Evolutionary conservation across 2,797 vertebrate species (phyloP), one percentile per base, ranked within the genome.

Genomic region (Cuculus canorus): DNA sequence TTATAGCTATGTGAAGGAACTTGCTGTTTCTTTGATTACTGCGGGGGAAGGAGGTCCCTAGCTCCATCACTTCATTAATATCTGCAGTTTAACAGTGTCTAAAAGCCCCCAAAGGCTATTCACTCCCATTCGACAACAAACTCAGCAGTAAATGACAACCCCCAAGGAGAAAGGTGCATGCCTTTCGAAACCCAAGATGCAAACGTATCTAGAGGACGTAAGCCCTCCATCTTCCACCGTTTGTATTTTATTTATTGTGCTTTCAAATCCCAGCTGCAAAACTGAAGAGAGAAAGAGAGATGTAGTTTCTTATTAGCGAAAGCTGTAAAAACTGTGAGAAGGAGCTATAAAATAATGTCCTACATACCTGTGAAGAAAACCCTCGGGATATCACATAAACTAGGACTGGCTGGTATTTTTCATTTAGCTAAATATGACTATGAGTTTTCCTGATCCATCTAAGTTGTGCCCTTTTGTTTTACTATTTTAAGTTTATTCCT

Each of bases 11-110:
- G 90, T 96, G 98, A 98, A 98, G 97, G 97, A 98, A 98, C 97
- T 97, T 95, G 96, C 96, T 90, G 95, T 97, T 97, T 95, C 92
- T 95, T 88, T 95, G 97, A 96, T 83, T 95, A 73, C 52, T 53
- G 80, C 15, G 32, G 93, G 93, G 88, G 86, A 91, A 98, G 97
- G 97, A 97, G 97, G 97, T 98, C 98, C 98, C 97, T 95, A 98
- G 97, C 97, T 97, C 97, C 94, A 96, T 95, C 98, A 98, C 98
- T 98, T 98, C 98, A 98, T 98, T 98, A 98, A 98, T 98, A 98
- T 97, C 97, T 96, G 96, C 96, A 98, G 98, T 98, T 98, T 98
- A 98, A 97, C 92, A 90, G 97, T 83, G 96, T 97, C 97, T 96
- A 97, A 98, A 97, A 97, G 96, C 95, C 97, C 97, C 97, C 96